Evolutionary conservation across 2,797 vertebrate species (phyloP).

Genomic region (Neoniphon sammara): DNA sequence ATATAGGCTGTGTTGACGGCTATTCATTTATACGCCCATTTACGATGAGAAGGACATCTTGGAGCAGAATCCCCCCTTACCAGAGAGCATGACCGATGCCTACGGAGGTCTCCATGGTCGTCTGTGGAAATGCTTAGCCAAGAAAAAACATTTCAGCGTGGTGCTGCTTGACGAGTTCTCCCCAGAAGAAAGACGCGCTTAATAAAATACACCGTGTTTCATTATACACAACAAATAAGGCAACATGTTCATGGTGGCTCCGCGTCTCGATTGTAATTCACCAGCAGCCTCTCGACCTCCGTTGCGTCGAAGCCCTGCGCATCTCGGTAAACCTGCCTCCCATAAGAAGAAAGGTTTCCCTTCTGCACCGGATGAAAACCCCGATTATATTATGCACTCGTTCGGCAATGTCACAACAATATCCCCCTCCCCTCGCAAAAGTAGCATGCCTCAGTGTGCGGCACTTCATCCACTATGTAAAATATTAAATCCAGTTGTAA

Average conservation of each 20-base stretch:
- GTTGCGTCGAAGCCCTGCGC: constrained; percentile 71
- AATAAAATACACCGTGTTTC: background rate
- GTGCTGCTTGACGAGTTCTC: background rate
- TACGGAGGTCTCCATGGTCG: constrained; percentile 72
- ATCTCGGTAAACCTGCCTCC: constrained; percentile 60
- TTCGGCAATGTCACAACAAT: constrained; percentile 50
- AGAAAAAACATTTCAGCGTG: constrained; percentile 48
- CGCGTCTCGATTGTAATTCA: constrained; percentile 74
- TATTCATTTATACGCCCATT: constrained; percentile 43
- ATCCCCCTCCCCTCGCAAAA: constrained; percentile 55
- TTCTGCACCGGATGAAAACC: constrained; percentile 41
- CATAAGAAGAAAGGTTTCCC: constrained; percentile 34
- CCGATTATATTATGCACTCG: constrained; percentile 28
- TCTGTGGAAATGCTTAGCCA: constrained; percentile 50
- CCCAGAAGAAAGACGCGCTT: background rate
- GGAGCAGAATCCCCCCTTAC: constrained; percentile 66
- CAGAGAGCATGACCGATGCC: constrained; percentile 77
- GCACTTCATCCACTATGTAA: constrained; percentile 14
- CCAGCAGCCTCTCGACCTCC: constrained; percentile 68
- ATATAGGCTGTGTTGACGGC: constrained; percentile 4
- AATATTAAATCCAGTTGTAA: no score
- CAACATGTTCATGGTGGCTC: constrained; percentile 42
- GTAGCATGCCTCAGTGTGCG: constrained; percentile 35
- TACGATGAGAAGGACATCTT: constrained; percentile 63
- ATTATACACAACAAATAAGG: background rate